These are phyloP conservation scores for Sceloporus tristichus DNA, from an alignment of 2,113 vertebrate genomes.

Conservation along the genomic window DNA sequence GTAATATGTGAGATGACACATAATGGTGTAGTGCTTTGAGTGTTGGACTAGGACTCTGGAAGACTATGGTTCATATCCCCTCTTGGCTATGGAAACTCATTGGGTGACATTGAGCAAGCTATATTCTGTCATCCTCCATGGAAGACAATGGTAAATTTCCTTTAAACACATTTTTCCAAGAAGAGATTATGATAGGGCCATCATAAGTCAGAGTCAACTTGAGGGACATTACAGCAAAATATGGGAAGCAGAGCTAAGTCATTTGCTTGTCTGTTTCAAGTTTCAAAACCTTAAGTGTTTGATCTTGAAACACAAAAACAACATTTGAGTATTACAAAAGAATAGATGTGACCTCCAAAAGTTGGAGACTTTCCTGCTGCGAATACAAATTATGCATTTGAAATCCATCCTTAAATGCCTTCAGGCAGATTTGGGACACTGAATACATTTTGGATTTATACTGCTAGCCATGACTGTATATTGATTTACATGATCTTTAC, in stretches of 20 bases:
- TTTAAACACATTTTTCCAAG: no score
- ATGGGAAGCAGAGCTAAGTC: not conserved
- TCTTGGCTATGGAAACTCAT: not conserved
- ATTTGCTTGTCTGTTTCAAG: not conserved
- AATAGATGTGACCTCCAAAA: not conserved
- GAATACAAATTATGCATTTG: conserved; percentile 3
- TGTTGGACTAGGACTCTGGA: not conserved
- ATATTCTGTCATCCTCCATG: not conserved
- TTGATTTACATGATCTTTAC: conserved; percentile 13
- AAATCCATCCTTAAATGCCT: conserved; percentile 1
- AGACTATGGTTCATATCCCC: not conserved
- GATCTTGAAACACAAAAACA: not conserved
- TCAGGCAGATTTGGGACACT: conserved; percentile 3
- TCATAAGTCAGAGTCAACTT: no score
- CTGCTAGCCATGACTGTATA: not conserved
- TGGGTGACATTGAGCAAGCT: not conserved
- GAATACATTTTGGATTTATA: conserved; percentile 17
- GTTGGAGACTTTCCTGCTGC: not conserved
- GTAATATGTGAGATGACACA: not conserved
- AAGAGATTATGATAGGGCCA: no score
- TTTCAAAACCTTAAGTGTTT: not conserved
- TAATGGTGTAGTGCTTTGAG: not conserved
- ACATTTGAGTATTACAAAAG: not conserved
- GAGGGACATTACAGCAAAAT: not conserved
- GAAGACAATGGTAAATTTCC: no score